These are phyloP conservation scores for Tachina fera DNA, from an alignment of 2,888 invertebrate genomes.

Conservation along the genomic window DNA sequence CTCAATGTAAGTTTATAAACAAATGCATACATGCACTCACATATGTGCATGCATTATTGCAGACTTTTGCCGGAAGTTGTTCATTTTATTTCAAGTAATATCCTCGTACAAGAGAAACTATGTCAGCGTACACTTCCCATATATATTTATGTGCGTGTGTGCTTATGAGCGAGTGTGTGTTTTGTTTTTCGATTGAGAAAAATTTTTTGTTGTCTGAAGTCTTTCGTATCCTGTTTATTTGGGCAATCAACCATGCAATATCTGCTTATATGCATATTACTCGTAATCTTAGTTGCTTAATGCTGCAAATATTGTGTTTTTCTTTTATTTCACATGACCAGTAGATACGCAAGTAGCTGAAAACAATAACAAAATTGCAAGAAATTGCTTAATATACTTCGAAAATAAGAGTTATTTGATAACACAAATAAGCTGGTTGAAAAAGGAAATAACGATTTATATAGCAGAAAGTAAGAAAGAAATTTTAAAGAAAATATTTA, in stretches of 20 bases:
- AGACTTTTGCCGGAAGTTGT: slow-evolving; percentile 57
- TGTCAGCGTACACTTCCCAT: slow-evolving; percentile 1
- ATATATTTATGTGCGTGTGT: background rate
- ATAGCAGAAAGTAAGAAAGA: no score
- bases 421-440: background rate
- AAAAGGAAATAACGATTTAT: background rate
- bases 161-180: no score
- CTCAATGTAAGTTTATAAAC: background rate
- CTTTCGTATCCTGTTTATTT: slow-evolving; percentile 32
- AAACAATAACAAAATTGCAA: background rate
- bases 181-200: background rate
- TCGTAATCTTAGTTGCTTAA: slow-evolving; percentile 11
- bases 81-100: slow-evolving; percentile 30
- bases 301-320: background rate
- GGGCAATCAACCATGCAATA: slow-evolving; percentile 53
- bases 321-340: slow-evolving; percentile 4
- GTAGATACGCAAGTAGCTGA: slow-evolving; percentile 10
- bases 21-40: slow-evolving; percentile 2
- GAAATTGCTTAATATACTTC: background rate
- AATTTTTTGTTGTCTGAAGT: slow-evolving; percentile 17
- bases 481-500: no score
- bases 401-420: background rate
- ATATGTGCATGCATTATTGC: background rate
- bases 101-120: slow-evolving; percentile 15
- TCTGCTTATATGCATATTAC: slow-evolving; percentile 30